Percentiles rank a stretch among this genome's conserved stretches.
Conservation (phyloP, 1,140 invertebrate species). For the Papilio helenus region DNA sequence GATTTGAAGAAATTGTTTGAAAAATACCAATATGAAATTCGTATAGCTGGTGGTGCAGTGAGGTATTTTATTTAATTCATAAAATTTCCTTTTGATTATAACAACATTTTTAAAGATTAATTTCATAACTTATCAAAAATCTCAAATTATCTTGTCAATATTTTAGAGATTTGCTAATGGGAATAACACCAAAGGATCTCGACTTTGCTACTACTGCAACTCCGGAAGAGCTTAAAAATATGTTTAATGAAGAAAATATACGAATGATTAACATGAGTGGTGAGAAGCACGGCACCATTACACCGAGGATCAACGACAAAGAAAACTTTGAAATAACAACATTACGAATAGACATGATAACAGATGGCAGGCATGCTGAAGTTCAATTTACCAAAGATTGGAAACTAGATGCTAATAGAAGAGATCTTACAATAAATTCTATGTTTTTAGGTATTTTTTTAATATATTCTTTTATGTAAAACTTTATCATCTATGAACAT, state of each 20-base stretch:
- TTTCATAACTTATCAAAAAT: not conserved
- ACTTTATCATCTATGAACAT: not conserved
- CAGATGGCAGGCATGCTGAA: slow-evolving; percentile 97
- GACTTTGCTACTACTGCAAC: slow-evolving; percentile 99
- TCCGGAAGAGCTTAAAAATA: slow-evolving; percentile 97
- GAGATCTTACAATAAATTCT: slow-evolving; percentile 99
- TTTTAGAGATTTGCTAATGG: slow-evolving; percentile 94
- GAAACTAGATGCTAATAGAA: slow-evolving; percentile 96
- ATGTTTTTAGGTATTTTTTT: slow-evolving; percentile 93
- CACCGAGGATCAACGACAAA: slow-evolving; percentile 97
- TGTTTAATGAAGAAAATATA: slow-evolving; percentile 94
- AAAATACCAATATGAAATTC: slow-evolving; percentile 92
- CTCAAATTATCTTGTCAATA: not conserved
- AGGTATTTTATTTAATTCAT: slow-evolving; percentile 71
- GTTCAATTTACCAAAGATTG: slow-evolving; percentile 98
- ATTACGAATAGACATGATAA: slow-evolving; percentile 94
- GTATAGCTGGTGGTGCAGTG: slow-evolving; percentile 97
- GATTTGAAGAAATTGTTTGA: slow-evolving; percentile 89
- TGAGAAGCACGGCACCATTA: slow-evolving; percentile 99
- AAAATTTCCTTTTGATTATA: slow-evolving; percentile 3
- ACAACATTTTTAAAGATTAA: not conserved
- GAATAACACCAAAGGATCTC: slow-evolving; percentile 93
- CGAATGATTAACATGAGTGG: slow-evolving; percentile 97
- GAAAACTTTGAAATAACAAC: slow-evolving; percentile 97
- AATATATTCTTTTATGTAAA: not conserved